phyloP scores from a whole-genome alignment of 2,888 invertebrate species.

The Tuta absoluta region DNA sequence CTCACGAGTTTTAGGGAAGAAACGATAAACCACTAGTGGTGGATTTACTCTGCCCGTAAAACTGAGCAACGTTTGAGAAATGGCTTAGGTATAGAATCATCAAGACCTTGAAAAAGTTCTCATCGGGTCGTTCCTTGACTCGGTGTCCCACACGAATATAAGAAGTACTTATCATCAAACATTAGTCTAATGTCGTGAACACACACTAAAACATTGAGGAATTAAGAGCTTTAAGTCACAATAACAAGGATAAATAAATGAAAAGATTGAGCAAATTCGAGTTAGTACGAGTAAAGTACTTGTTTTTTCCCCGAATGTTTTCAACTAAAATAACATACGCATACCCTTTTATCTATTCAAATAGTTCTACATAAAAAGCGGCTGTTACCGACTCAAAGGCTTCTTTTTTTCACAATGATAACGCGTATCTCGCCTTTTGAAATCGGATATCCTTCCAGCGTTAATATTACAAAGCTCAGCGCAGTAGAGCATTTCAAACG shows the following conservation, averaged over 20 bases:
- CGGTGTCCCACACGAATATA: no score
- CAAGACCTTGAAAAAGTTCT: no score
- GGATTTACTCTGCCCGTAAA: no score
- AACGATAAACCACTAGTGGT: no score
- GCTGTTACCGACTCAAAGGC: conserved; percentile 12
- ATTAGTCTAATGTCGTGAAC: no score
- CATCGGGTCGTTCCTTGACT: no score
- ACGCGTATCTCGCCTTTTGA: conserved; percentile 12
- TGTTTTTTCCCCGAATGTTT: not conserved
- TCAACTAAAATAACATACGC: not conserved
- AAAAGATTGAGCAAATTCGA: not conserved
- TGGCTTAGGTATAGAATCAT: no score
- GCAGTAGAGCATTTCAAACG: conserved; percentile 18
- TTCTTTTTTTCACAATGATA: conserved; percentile 8
- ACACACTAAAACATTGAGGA: not conserved
- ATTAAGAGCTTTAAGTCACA: no score
- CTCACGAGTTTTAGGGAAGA: no score
- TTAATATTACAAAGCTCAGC: conserved; percentile 14
- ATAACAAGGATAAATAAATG: not conserved
- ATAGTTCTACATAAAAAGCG: conserved; percentile 4
- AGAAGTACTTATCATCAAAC: no score
- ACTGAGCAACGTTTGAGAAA: no score
- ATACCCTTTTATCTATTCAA: conserved; percentile 1
- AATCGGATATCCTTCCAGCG: conserved; percentile 10
- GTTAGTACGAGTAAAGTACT: not conserved